Conservation (phyloP, 2,797 vertebrate species). For the Euphonia xanthogaster region DNA sequence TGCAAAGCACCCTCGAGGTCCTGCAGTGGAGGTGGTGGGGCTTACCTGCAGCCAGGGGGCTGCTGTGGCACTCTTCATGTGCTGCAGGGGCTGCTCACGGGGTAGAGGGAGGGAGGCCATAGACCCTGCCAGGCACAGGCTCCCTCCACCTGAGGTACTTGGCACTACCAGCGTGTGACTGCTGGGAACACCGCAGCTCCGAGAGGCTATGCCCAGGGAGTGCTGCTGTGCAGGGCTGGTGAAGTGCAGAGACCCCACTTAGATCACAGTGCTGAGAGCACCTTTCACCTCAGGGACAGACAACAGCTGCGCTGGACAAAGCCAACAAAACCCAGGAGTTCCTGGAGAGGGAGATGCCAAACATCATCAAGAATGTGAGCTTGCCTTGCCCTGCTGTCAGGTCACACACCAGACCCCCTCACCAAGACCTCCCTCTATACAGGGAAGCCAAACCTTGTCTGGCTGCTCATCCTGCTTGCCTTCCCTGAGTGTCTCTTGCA, state of each 20-base stretch:
- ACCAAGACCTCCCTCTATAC: neutral
- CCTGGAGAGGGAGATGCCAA: constrained; percentile 68
- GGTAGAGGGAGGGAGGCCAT: neutral
- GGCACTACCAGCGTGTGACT: fast-evolving
- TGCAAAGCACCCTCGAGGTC: neutral
- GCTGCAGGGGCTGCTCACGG: neutral
- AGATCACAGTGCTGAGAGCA: neutral
- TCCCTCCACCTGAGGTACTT: neutral
- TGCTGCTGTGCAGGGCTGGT: neutral
- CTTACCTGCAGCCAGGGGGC: neutral
- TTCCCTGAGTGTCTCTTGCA: neutral
- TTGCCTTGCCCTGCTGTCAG: neutral
- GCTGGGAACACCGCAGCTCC: neutral
- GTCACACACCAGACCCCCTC: fast-evolving
- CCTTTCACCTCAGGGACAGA: neutral
- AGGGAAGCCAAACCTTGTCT: neutral
- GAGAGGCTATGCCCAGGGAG: neutral
- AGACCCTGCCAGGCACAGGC: fast-evolving
- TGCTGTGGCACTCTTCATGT: neutral
- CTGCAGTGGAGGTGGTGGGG: neutral
- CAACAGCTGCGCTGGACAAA: neutral
- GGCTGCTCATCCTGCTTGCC: neutral
- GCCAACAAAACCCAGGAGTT: constrained; percentile 71
- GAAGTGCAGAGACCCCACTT: neutral
- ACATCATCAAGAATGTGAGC: constrained; percentile 82